Evolutionary conservation across 2,888 invertebrate species (phyloP), one percentile per base, ranked within the genome.

Genomic region (Automeris io): DNA sequence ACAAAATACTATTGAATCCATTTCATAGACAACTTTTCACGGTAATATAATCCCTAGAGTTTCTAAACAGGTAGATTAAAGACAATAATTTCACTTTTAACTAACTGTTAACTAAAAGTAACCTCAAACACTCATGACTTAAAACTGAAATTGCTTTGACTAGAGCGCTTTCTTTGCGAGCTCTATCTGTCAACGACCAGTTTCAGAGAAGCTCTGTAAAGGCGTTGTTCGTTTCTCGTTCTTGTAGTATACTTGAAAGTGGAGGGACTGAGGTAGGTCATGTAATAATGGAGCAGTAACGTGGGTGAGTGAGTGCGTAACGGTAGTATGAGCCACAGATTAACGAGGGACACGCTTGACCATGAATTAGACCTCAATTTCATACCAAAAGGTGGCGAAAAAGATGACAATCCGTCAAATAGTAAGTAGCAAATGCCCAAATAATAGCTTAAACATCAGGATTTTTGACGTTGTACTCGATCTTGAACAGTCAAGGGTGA

Each of bases 31-130:
- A 33, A 39, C 34, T 39, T 33, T 39, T 26, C 25, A 25, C 34
- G 18, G 34, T 39, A 35, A 39, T 33, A 24, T 33, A 24, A 37
- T 39, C 39, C 26, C 34, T 29, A 33, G 34, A 39, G 21, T 34
- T 25, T 22, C 33, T 29, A 8, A 16, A n/a, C 29, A 16, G n/a
- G 29, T 29, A 16, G 16, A 29, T 29, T 29, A 29, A 29, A 29
- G 29, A 29, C 16, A 29, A 29, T 16, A 29, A 29, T 29, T 29
- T 16, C 29, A 29, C 29, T 16, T 16, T 29, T 16, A 16, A 16
- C 16, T 16, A 1, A 5, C 5, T n/a, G 5, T 29, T 29, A n/a
- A 0, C 16, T 16, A 29, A 29, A 29, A 29, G n/a, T 29, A n/a
- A 29, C 16, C 29, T n/a, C n/a, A 16, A 29, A 29, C 8, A 29